These are phyloP conservation scores for Akabosia matsudoensis DNA, from an alignment of 1,140 invertebrate genomes.

Conservation along the genomic window DNA sequence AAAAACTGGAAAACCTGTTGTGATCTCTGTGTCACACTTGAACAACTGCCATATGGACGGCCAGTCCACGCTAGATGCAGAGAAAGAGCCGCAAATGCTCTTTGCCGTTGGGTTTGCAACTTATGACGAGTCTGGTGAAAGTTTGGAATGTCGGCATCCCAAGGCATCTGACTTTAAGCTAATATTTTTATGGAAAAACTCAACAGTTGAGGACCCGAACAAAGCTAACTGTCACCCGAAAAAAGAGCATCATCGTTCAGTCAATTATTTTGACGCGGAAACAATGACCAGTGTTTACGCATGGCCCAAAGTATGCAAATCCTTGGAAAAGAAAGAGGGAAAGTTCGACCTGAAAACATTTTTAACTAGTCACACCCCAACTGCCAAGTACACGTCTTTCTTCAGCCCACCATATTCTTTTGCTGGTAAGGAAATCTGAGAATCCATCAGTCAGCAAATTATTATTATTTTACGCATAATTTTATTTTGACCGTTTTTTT, in stretches of 20 bases:
- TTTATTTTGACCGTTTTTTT: no score
- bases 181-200: slow-evolving; percentile 7
- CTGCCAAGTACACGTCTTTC: neutral
- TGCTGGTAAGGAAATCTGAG: neutral
- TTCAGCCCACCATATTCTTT: slow-evolving; percentile 5
- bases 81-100: neutral
- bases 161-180: neutral
- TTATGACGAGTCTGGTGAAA: neutral
- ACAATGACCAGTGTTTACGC: neutral
- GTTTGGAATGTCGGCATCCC: neutral
- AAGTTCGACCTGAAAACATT: neutral
- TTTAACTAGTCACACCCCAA: neutral
- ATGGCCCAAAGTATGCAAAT: neutral
- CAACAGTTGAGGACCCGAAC: neutral
- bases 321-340: neutral
- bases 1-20: neutral
- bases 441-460: neutral
- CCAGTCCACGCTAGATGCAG: neutral
- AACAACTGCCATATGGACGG: slow-evolving; percentile 1
- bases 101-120: slow-evolving; percentile 3
- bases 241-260: neutral
- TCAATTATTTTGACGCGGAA: neutral
- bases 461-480: neutral
- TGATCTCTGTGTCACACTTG: neutral
- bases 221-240: no score